phyloP scores from a whole-genome alignment of 1,140 invertebrate species.

The Dendroctonus ponderosae region DNA sequence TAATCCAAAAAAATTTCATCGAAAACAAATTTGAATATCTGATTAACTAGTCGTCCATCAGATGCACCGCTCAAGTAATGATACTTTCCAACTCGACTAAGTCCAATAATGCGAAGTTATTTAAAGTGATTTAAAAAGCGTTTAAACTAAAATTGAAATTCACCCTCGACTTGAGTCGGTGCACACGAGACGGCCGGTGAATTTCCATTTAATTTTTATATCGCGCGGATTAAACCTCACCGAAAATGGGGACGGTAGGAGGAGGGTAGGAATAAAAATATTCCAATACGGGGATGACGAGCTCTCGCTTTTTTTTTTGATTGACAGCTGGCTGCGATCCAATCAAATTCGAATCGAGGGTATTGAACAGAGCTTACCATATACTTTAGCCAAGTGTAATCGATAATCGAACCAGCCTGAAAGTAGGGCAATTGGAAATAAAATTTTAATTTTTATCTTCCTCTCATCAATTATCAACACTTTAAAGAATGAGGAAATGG shows the following conservation, averaged over 20 bases:
- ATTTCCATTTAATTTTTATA: slow-evolving; percentile 51
- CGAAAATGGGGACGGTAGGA: slow-evolving; percentile 17
- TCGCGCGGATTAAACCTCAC: slow-evolving; percentile 43
- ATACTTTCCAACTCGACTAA: slow-evolving; percentile 25
- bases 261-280: slow-evolving; percentile 47
- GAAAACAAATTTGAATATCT: no score
- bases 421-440: neutral
- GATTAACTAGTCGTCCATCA: slow-evolving; percentile 11
- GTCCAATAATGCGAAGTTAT: slow-evolving; percentile 37
- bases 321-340: slow-evolving; percentile 62
- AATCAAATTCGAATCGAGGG: slow-evolving; percentile 51
- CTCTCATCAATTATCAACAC: no score
- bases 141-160: slow-evolving; percentile 51
- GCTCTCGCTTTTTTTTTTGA: slow-evolving; percentile 50
- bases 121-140: slow-evolving; percentile 49
- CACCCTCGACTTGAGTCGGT: slow-evolving; percentile 40
- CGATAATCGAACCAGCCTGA: slow-evolving; percentile 6
- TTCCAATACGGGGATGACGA: slow-evolving; percentile 45
- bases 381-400: slow-evolving; percentile 20
- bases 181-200: slow-evolving; percentile 33
- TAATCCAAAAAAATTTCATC: no score
- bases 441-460: neutral
- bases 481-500: no score
- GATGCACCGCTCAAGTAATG: slow-evolving; percentile 2
- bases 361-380: slow-evolving; percentile 54